Evolutionary conservation across 53 echinoderm and acorn worm genomes (phyloP).

Genomic region (Glandiceps talaboti): DNA sequence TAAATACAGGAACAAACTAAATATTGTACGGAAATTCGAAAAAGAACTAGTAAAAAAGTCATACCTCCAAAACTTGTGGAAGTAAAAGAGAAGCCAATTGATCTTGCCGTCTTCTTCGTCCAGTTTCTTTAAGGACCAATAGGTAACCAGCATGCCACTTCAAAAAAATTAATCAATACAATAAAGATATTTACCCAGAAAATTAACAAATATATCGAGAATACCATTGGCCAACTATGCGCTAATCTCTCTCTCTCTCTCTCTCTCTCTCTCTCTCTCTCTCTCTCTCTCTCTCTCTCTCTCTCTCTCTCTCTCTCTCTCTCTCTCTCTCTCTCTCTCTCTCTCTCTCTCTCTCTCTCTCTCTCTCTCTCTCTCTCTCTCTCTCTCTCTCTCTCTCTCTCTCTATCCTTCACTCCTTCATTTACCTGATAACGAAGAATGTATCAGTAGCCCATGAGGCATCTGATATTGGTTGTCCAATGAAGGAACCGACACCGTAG

Average conservation of each 20-base stretch:
- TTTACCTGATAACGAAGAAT: slow-evolving; percentile 70
- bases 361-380: slow-evolving; percentile 1
- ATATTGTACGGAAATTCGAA: too few species aligned
- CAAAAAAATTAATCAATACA: too few species aligned
- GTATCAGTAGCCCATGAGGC: slow-evolving; percentile 42
- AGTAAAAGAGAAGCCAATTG: slow-evolving; percentile 64
- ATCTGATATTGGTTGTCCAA: not conserved
- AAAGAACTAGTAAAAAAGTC: too few species aligned
- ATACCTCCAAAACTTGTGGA: slow-evolving; percentile 77
- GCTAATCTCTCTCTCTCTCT: too few species aligned
- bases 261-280: too few species aligned
- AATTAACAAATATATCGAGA: too few species aligned
- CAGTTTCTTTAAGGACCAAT: slow-evolving; percentile 43
- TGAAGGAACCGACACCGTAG: not conserved
- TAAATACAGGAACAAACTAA: too few species aligned
- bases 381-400: slow-evolving; percentile 1
- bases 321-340: too few species aligned
- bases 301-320: too few species aligned
- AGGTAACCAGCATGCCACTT: slow-evolving; percentile 73
- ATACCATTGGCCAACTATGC: too few species aligned
- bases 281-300: too few species aligned
- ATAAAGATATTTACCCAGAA: too few species aligned
- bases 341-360: not conserved
- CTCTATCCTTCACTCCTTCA: not conserved
- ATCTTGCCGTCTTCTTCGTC: slow-evolving; percentile 34